phyloP scores from a whole-genome alignment of 2,888 invertebrate species.

The Hymenopus coronatus region DNA sequence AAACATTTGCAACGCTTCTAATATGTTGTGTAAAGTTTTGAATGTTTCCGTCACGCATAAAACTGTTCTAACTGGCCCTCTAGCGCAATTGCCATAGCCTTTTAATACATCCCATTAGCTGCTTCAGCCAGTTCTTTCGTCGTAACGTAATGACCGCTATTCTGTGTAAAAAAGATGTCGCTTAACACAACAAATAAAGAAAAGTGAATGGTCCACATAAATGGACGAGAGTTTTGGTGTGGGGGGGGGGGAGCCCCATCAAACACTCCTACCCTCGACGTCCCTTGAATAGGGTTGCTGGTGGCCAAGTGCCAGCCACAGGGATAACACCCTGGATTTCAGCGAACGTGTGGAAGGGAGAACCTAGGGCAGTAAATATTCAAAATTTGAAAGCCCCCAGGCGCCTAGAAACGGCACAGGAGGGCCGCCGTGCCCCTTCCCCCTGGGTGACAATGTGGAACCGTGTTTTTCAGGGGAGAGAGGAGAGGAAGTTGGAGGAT shows the following conservation, averaged over 20 bases:
- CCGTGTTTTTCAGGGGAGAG: background rate
- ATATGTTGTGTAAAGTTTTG: background rate
- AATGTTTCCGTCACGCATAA: background rate
- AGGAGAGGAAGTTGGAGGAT: background rate
- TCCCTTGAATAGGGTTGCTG: background rate
- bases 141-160: background rate
- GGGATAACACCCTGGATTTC: background rate
- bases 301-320: background rate
- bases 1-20: background rate
- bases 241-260: background rate
- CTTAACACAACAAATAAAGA: background rate
- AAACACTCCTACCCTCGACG: background rate
- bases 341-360: background rate
- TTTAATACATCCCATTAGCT: background rate
- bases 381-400: slow-evolving; percentile 29
- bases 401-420: slow-evolving; percentile 4
- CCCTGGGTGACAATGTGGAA: background rate
- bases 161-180: background rate
- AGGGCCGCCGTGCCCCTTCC: background rate
- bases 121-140: background rate
- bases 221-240: background rate
- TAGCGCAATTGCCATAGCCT: background rate
- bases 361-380: slow-evolving; percentile 27
- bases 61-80: background rate
- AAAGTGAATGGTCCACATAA: background rate